Base-by-base conservation (phyloP, 2,888 invertebrate genomes). In the Drosophila fulvimacula region DNA sequence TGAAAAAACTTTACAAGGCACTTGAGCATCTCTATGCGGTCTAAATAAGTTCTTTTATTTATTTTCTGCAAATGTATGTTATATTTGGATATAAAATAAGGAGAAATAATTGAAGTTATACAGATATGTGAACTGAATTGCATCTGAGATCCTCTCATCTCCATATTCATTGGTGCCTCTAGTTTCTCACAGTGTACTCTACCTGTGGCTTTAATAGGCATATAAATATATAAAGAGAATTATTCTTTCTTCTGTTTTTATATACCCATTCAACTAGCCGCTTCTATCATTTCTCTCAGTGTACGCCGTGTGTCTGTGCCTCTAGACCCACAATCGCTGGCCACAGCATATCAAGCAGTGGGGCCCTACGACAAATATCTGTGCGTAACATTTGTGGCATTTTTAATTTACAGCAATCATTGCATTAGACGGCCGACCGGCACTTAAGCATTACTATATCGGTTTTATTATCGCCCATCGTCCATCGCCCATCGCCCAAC, bases 321-420 rank as follows among this genome's bases (percentile, higher is more conserved):
- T 59, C 65, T 69, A 79, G 70, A 66, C 78, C 65, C 73, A 63
- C 65, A 68, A 58, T 68, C 48, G 53, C 82, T 65, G 70, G 64
- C 68, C 69, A 58, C 55, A 69, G 88, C 89, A 87, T 87, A 80
- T 71, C 68, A 86, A 86, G 60, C 72, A 85, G 69, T 58, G 49
- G 62, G 61, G 63, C 55, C 70, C 51, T 63, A 60, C 72, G 67
- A 76, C 71, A 77, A 84, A 85, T 84, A 86, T 84, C 84, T 84
- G 64, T 74, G 88, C 83, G 88, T 88, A 86, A 84, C 83, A 88
- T 84, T 88, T 84, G 88, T 88, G 88, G 83, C 83, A 84, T 84
- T 84, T 84, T 72, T 85, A 88, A 88, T 84, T 88, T 84, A 84
- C 88, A 80, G 79, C 84, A 74, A 78, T 73, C 82, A 81, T 76